These are phyloP conservation scores for Hybognathus amarus DNA, from an alignment of 2,797 vertebrate species.

Conservation along the genomic window DNA sequence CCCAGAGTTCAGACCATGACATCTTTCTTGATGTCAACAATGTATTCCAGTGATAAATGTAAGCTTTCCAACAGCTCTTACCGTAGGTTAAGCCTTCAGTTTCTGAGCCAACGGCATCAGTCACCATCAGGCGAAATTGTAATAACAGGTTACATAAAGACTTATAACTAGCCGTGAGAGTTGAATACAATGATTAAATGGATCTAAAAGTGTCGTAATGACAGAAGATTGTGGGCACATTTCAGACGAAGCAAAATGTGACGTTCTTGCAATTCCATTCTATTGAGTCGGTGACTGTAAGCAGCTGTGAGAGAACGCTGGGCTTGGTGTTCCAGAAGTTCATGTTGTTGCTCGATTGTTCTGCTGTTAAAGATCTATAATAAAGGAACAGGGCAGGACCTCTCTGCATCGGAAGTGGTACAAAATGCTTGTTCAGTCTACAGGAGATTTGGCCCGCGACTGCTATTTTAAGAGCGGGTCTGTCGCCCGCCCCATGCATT, in stretches of 20 bases:
- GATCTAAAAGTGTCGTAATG: not conserved
- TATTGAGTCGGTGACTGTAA: slow-evolving; percentile 51
- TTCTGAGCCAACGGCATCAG: not conserved
- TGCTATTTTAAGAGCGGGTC: slow-evolving; percentile 69
- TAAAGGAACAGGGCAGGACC: slow-evolving; percentile 75
- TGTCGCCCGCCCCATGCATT: slow-evolving; percentile 63
- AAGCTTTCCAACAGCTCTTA: not conserved
- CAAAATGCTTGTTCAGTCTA: slow-evolving; percentile 69
- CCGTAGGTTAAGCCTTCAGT: not conserved
- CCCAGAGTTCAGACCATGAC: slow-evolving; percentile 29
- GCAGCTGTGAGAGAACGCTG: slow-evolving; percentile 42
- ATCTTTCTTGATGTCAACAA: slow-evolving; percentile 22
- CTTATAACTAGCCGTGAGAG: not conserved
- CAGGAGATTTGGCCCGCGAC: slow-evolving; percentile 65
- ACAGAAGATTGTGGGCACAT: not conserved
- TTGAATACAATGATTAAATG: not conserved
- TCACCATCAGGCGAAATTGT: not conserved
- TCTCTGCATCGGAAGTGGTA: slow-evolving; percentile 73
- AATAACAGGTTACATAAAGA: not conserved
- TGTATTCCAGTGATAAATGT: slow-evolving; percentile 26
- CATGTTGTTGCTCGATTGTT: slow-evolving; percentile 75
- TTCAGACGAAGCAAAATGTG: not conserved
- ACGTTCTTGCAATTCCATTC: slow-evolving; percentile 57
- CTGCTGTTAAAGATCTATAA: slow-evolving; percentile 75
- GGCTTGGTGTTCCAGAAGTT: slow-evolving; percentile 70